phyloP scores from a whole-genome alignment of 2,797 vertebrate species.

The Phrynocephalus guinanensis region DNA sequence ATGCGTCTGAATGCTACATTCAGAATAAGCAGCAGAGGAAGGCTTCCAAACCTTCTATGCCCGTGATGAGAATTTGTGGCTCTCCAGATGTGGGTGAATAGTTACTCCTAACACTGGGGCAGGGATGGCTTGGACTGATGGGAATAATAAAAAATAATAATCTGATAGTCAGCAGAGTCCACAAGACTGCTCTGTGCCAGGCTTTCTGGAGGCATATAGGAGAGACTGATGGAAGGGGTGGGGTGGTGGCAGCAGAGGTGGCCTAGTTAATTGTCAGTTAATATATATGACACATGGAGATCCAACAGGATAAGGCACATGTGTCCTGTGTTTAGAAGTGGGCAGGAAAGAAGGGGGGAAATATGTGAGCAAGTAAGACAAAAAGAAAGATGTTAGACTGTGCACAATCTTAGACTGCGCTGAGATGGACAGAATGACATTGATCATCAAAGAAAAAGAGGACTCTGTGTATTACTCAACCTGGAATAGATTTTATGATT shows the following conservation, averaged over 20 bases:
- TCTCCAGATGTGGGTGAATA: not conserved
- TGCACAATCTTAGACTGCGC: too few relatives aligned
- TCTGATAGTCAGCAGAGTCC: not conserved
- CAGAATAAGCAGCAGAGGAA: not conserved
- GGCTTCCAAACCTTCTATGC: not conserved
- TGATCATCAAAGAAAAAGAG: too few relatives aligned
- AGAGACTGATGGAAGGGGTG: not conserved
- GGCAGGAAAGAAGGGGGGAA: not conserved
- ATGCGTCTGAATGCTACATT: not conserved
- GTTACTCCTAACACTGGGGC: not conserved
- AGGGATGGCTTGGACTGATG: not conserved
- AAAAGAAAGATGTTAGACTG: too few relatives aligned
- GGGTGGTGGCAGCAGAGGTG: too few relatives aligned
- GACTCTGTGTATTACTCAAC: too few relatives aligned
- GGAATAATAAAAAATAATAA: not conserved
- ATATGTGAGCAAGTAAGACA: too few relatives aligned
- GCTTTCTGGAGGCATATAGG: not conserved
- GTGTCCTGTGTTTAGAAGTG: not conserved
- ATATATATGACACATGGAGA: not conserved
- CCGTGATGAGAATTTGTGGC: not conserved
- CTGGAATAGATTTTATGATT: too few relatives aligned
- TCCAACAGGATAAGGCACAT: too few relatives aligned
- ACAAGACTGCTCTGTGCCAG: too few relatives aligned
- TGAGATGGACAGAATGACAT: too few relatives aligned
- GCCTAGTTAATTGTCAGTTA: too few relatives aligned